Evolutionary conservation across 2,797 vertebrate genomes (phyloP), one percentile per base, ranked within the genome.

Genomic region (Sebastes nivosus): DNA sequence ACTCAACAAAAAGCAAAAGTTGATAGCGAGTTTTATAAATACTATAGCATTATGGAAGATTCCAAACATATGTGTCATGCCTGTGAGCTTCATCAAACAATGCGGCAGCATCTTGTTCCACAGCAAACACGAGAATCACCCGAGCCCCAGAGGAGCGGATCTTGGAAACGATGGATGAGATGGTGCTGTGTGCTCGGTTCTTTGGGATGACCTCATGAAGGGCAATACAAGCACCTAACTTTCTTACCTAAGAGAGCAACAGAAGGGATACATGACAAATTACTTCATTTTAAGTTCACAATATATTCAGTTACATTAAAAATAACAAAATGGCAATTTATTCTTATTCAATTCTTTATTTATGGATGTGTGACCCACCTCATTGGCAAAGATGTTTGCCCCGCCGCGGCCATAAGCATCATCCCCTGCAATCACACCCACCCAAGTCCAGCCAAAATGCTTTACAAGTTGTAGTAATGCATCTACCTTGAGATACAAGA

Each of bases 391-490:
- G 20, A 96, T 94, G 46, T 93, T 95, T 16, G 96, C 94, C 1
- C 96, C 96, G n/a, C 93, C 92, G 18, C 84, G 94, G 20, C 95
- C 96, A 38, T 97, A 96, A 1, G 92, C 96, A 68, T 96, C 96
- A 58, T 96, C 96, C 1, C 95, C 95, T 36, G 95, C 95, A 8
- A 96, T 89, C 24, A 95, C 93, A 55, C 96, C 96, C 16, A 96
- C 92, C 96, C 96, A 97, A 13, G 93, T 96, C 96, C 96, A 97
- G 64, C 93, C 93, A 57, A 96, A 96, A 90, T 96, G 94, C 60
- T 92, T 91, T 18, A 97, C 94, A 24, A 97, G 93, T 71, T 96
- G 95, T n/a, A 93, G 83, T 16, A 96, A 85, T 29, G 96, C 96
- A 79, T 94, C 87, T 22, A 96, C 95, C 93, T 95, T 32, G 14